Conservation (phyloP, 2,797 vertebrate genomes). For the Cirrhinus molitorella region DNA sequence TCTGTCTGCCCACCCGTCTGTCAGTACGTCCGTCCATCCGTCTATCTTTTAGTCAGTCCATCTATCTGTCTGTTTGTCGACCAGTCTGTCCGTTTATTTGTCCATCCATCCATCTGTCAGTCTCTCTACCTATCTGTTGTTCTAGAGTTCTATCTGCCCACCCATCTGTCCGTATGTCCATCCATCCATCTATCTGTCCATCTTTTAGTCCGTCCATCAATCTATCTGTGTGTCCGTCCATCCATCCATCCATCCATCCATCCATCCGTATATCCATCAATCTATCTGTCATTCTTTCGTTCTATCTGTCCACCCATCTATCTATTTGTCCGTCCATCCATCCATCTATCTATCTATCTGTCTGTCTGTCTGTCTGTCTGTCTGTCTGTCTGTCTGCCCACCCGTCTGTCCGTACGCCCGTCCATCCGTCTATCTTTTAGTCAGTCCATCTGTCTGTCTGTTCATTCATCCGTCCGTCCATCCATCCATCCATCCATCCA, state of each 20-base stretch:
- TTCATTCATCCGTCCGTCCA: no score
- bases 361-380: fast-evolving
- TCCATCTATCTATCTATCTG: background rate
- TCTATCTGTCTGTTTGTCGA: no score
- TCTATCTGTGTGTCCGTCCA: background rate
- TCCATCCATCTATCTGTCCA: fast-evolving
- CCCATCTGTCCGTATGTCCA: no score
- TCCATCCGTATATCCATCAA: background rate
- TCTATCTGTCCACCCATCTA: background rate
- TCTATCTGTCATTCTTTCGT: fast-evolving
- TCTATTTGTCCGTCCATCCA: background rate
- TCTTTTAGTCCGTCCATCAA: background rate
- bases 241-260: fast-evolving
- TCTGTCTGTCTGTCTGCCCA: background rate
- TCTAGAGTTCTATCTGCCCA: no score
- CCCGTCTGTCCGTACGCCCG: background rate
- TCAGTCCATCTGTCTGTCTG: no score
- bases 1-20: background rate
- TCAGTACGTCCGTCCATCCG: no score
- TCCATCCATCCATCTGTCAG: background rate
- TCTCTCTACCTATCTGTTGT: background rate
- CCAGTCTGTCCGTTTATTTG: no score
- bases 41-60: background rate
- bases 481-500: no score
- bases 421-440: background rate